phyloP scores from a whole-genome alignment of 2,888 invertebrate species.

The Apeira syringaria region DNA sequence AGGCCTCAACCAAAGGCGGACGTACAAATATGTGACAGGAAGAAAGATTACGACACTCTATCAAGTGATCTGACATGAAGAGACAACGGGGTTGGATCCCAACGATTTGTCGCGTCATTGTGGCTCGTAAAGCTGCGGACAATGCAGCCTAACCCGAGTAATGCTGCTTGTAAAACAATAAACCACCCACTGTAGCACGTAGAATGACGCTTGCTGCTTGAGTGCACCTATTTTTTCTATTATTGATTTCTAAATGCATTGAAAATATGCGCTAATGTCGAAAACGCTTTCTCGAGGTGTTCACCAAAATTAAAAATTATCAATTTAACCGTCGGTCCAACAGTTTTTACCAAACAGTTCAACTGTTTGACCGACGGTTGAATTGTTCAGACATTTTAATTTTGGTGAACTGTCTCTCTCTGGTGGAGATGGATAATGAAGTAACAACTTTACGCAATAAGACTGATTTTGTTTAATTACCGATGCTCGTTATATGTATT shows the following conservation, averaged over 20 bases:
- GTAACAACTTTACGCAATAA: too few relatives aligned
- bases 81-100: slow-evolving; percentile 62
- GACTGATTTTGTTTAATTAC: too few relatives aligned
- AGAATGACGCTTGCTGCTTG: background rate
- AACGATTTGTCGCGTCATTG: slow-evolving; percentile 64
- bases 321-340: too few relatives aligned
- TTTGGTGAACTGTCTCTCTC: too few relatives aligned
- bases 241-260: background rate
- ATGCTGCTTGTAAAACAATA: slow-evolving; percentile 70
- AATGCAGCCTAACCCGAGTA: slow-evolving; percentile 58
- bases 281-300: too few relatives aligned
- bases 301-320: too few relatives aligned
- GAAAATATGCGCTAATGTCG: too few relatives aligned
- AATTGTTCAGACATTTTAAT: too few relatives aligned
- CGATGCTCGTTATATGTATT: too few relatives aligned
- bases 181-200: slow-evolving; percentile 62
- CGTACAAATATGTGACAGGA: slow-evolving; percentile 61
- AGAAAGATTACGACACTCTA: slow-evolving; percentile 66
- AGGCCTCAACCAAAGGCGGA: slow-evolving; percentile 36
- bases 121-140: slow-evolving; percentile 47
- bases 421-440: too few relatives aligned
- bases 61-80: slow-evolving; percentile 58
- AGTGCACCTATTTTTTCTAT: background rate
- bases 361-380: too few relatives aligned
- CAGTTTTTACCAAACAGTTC: too few relatives aligned